Conservation (phyloP, 1,140 invertebrate genomes). For the Cecropterus lyciades region DNA sequence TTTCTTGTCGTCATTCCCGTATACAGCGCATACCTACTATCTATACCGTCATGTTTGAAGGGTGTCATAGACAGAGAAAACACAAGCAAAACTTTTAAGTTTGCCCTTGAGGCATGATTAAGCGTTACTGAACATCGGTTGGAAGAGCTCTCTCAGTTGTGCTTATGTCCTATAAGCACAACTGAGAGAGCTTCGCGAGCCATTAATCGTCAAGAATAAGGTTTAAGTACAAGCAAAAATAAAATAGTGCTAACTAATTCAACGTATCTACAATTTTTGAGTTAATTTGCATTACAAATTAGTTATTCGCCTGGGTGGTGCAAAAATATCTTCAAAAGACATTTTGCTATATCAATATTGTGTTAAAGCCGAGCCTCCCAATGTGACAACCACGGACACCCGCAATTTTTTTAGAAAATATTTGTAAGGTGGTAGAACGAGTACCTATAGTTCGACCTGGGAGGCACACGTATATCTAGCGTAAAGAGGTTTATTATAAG, state of each 20-base stretch:
- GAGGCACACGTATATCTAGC: too few species aligned
- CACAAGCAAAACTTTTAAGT: slow-evolving; percentile 24
- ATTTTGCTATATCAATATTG: too few species aligned
- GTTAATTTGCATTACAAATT: too few species aligned
- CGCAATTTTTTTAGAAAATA: too few species aligned
- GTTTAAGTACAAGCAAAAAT: slow-evolving; percentile 1
- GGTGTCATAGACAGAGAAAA: slow-evolving; percentile 19
- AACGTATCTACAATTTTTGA: not conserved
- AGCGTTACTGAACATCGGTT: slow-evolving; percentile 18
- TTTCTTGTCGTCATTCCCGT: not conserved
- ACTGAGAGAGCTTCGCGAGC: not conserved
- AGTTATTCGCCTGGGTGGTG: too few species aligned
- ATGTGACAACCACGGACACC: too few species aligned
- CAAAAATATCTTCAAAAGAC: too few species aligned
- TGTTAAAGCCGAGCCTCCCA: too few species aligned
- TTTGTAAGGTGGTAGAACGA: too few species aligned
- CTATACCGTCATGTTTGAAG: not conserved
- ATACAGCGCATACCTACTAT: not conserved
- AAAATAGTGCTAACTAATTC: not conserved
- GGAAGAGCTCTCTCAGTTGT: slow-evolving; percentile 12
- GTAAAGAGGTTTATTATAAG: too few species aligned
- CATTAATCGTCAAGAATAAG: slow-evolving; percentile 8
- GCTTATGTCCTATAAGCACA: too few species aligned
- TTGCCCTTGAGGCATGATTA: slow-evolving; percentile 24
- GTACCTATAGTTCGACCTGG: too few species aligned